Base-by-base conservation (phyloP, 2,797 vertebrate genomes). In the Cuniculus paca region DNA sequence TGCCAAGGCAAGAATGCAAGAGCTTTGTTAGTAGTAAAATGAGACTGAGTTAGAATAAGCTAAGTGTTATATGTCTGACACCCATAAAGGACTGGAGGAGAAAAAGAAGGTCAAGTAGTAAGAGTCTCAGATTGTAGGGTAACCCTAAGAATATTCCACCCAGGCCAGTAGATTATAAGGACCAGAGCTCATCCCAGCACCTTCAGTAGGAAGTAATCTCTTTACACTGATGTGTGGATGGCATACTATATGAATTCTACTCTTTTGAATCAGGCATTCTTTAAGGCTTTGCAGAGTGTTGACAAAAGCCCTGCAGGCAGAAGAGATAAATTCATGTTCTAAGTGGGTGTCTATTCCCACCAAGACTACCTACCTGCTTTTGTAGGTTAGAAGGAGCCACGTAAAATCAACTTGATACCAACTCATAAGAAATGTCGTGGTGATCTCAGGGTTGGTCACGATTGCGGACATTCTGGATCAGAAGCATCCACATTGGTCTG, bases 161-260 rank as follows among this genome's bases (percentile, higher is more conserved):
- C 50, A 82, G 50, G 10, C 10, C 39, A n/a, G 28, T 17, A 48
- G 54, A 42, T n/a, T n/a, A 12, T 34, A 45, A 61, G 12, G 13
- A 74, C 1, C 5, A 58, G 34, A 54, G 8, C 3, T 39, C 72
- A 26, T 39, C 52, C 39, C 26, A 90, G 31, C 16, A 16, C 42
- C 8, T 74, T 65, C 31, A 4, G 2, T 24, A 8, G 28, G 24
- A 39, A 54, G 11, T 1, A 0, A 19, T 52, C n/a, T 87, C 31
- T 26, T 70, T 3, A 28, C 8, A 48, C 28, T 54, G 28, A 24
- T 78, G 3, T 39, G 14, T 63, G 31, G 17, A 36, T 4, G 16
- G 14, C 3, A 7, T 0, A 0, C 34, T 14, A 16, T 13, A 1
- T 74, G 91, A 39, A 31, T 31, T 42, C 20, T 24, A 58, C 0